Evolutionary conservation across 1,140 invertebrate species (phyloP).

Genomic region (Temnothorax nylanderi): DNA sequence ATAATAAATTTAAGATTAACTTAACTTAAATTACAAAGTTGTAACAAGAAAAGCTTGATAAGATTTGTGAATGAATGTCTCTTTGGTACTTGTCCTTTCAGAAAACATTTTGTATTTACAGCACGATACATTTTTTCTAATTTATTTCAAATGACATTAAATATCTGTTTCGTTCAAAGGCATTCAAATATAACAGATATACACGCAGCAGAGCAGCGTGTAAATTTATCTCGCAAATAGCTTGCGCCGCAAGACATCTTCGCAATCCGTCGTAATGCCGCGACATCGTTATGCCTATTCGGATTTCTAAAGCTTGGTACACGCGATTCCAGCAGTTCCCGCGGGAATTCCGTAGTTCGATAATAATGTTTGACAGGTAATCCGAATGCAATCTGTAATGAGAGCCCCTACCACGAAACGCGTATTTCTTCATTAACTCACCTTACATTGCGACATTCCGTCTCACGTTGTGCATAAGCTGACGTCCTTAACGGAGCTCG

Average conservation of each 20-base stretch:
- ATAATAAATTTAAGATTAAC: conserved; percentile 19
- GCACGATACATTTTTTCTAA: neutral
- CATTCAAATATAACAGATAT: neutral
- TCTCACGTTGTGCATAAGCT: conserved; percentile 47
- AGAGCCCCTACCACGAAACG: conserved; percentile 24
- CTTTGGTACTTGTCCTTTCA: neutral
- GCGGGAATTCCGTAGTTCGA: conserved; percentile 32
- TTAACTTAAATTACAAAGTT: conserved; percentile 16
- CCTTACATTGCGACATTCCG: conserved; percentile 1
- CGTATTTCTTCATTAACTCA: conserved; percentile 69
- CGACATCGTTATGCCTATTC: conserved; percentile 31
- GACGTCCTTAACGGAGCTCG: conserved; percentile 32
- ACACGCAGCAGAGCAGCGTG: neutral
- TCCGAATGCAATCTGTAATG: conserved; percentile 53
- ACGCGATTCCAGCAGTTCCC: conserved; percentile 25
- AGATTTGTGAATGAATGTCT: neutral
- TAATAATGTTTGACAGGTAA: conserved; percentile 57
- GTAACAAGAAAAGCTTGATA: neutral
- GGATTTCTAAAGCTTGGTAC: conserved; percentile 19
- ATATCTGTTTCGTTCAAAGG: neutral
- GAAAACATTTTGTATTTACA: neutral
- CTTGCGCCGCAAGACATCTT: neutral
- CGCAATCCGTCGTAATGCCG: neutral
- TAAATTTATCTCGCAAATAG: conserved; percentile 13
- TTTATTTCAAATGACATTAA: neutral